These are phyloP conservation scores for Myotis lucifugus DNA, from an alignment of 2,113 vertebrate genomes.

Conservation along the genomic window DNA sequence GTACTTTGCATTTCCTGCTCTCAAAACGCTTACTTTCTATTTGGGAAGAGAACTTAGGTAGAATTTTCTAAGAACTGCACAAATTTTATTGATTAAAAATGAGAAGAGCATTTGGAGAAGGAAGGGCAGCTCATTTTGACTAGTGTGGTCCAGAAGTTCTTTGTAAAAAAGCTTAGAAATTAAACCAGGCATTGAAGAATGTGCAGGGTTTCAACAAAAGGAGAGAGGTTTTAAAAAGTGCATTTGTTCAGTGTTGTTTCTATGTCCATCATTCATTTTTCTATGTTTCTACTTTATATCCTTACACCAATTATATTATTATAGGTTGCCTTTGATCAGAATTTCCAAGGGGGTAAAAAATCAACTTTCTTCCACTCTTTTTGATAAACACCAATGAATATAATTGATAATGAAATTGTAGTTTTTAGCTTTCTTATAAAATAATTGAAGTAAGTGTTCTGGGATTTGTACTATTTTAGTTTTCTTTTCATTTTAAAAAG, in stretches of 20 bases:
- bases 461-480: background rate
- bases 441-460: background rate
- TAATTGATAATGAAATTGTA: background rate
- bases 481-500: background rate
- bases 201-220: background rate
- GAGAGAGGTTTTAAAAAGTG: background rate
- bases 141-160: background rate
- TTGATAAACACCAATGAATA: background rate
- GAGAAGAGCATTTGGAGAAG: background rate
- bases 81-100: conserved; percentile 22
- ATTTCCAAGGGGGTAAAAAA: background rate
- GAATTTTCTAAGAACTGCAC: background rate
- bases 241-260: background rate
- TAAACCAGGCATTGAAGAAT: background rate
- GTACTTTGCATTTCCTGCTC: background rate
- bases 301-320: background rate
- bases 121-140: background rate
- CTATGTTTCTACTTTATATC: background rate
- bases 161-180: background rate
- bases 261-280: background rate
- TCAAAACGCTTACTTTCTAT: background rate
- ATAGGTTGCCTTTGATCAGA: background rate
- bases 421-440: background rate
- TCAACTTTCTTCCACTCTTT: background rate
- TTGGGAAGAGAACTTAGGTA: background rate